Base-by-base conservation (phyloP, 1,140 invertebrate species). In the Luehdorfia chinensis region DNA sequence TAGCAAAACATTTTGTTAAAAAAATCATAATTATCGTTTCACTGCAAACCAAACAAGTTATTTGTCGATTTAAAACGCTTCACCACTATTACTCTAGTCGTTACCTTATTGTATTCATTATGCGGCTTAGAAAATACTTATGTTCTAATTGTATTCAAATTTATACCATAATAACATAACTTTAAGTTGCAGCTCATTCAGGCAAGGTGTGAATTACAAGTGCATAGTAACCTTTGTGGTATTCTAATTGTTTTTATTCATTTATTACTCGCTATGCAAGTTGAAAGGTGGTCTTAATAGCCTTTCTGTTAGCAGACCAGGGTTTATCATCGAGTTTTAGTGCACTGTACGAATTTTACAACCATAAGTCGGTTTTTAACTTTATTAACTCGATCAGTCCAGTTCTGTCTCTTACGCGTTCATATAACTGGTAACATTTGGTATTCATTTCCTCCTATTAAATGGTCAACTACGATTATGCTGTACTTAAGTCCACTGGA, bases 191-290 rank as follows among this genome's bases (percentile, higher is more conserved):
- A 30, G 25, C 28, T 28, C 25, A 9, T 27, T n/a, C 3, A 9
- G 13, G 25, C 39, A 55, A 16, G 4, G 15, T 45, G 31, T 23
- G 6, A 13, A 16, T 14, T n/a, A n/a, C n/a, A 13, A 7, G 18
- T 44, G 62, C 36, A 39, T 9, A 11, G 13, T 7, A 28, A 30
- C 14, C 23, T 43, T 43, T 27, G 39, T 16, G 25, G 14, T 15
- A 11, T 12, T 28, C 25, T 77, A 75, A 77, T 77, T 80, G 72
- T 77, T 77, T 77, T 75, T 77, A 77, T 77, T 72, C 70, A 74
- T 77, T 77, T 77, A 77, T 74, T 61, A 57, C 56, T 63, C 55
- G 50, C 55, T 55, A 68, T 69, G 67, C 59, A 70, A 50, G 45
- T 52, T 63, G 63, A 73, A 71, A 75, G 69, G 75, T 71, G 67